Evolutionary conservation across 1,140 invertebrate species (phyloP).

Genomic region (Harlomillsia oculata): DNA sequence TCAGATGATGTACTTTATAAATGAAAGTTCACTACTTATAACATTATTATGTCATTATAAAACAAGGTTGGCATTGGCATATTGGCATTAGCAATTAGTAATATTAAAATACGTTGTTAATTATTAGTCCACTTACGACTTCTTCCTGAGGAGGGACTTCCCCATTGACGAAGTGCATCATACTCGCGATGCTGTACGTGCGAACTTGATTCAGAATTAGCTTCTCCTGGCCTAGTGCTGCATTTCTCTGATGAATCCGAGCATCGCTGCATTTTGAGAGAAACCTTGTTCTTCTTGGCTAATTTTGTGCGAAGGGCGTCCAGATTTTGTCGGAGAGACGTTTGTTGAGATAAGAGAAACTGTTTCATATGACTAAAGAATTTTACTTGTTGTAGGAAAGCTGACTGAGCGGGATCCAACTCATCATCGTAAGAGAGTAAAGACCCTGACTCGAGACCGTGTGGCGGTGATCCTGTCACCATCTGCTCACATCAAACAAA

Average conservation of each 20-base stretch:
- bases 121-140: no score
- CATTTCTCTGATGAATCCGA: slow-evolving; percentile 10
- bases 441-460: neutral
- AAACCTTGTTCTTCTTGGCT: slow-evolving; percentile 6
- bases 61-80: no score
- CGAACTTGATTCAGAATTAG: slow-evolving; percentile 2
- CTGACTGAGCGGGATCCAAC: slow-evolving; percentile 3
- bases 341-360: slow-evolving; percentile 27
- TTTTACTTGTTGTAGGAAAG: slow-evolving; percentile 21
- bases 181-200: slow-evolving; percentile 7
- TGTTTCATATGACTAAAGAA: slow-evolving; percentile 30
- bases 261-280: neutral
- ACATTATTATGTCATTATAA: no score
- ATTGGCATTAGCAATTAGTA: no score
- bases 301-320: slow-evolving; percentile 14
- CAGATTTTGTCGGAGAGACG: slow-evolving; percentile 21
- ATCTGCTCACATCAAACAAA: neutral
- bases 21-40: no score
- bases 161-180: slow-evolving; percentile 9
- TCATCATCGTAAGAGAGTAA: slow-evolving; percentile 22
- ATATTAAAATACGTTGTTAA: no score
- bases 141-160: slow-evolving; percentile 7
- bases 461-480: neutral
- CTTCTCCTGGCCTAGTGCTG: slow-evolving; percentile 1
- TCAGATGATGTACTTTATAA: no score